A percentile compares a stretch with the other conserved stretches of the same genome.
These are phyloP conservation scores for Micropoecilia bifurca DNA, from an alignment of 2,797 vertebrate genomes.

Conservation along the genomic window DNA sequence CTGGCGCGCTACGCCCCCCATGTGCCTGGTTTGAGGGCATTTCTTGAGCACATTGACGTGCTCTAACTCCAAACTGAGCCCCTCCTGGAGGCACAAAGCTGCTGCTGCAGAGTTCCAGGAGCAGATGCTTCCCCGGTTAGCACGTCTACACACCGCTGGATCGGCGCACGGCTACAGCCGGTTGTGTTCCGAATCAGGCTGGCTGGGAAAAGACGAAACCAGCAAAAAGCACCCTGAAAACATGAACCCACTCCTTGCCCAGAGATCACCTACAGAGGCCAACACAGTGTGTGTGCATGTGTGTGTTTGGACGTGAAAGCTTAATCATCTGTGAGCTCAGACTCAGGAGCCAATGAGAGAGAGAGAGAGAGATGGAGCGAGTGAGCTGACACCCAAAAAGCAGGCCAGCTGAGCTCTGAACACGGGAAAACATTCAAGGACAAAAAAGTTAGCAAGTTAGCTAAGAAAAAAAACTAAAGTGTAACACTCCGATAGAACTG, in stretches of 20 bases:
- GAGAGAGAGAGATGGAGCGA: constrained; percentile 17
- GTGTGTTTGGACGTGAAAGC: constrained; percentile 22
- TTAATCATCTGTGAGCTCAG: constrained; percentile 21
- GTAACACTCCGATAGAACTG: neutral
- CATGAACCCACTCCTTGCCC: constrained; percentile 33
- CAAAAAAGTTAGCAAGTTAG: neutral
- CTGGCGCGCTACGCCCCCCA: constrained; percentile 44
- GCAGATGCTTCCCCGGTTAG: constrained; percentile 23
- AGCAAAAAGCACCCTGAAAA: constrained; percentile 1
- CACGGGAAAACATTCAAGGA: neutral
- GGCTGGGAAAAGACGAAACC: constrained; percentile 2
- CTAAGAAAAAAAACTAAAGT: neutral
- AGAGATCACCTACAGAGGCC: constrained; percentile 54
- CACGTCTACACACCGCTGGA: constrained; percentile 7
- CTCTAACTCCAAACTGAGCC: constrained; percentile 16
- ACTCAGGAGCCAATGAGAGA: constrained; percentile 49
- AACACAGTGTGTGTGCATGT: constrained; percentile 12
- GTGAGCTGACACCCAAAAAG: constrained; percentile 6
- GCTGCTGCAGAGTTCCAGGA: constrained; percentile 36
- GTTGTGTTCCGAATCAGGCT: constrained; percentile 36
- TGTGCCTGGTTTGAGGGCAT: constrained; percentile 54
- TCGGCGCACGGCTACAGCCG: constrained; percentile 38
- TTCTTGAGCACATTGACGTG: constrained; percentile 38
- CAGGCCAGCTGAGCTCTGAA: constrained; percentile 3
- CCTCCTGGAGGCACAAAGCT: constrained; percentile 61